phyloP scores from a whole-genome alignment of 2,888 invertebrate species.

The Diarsia mendica region DNA sequence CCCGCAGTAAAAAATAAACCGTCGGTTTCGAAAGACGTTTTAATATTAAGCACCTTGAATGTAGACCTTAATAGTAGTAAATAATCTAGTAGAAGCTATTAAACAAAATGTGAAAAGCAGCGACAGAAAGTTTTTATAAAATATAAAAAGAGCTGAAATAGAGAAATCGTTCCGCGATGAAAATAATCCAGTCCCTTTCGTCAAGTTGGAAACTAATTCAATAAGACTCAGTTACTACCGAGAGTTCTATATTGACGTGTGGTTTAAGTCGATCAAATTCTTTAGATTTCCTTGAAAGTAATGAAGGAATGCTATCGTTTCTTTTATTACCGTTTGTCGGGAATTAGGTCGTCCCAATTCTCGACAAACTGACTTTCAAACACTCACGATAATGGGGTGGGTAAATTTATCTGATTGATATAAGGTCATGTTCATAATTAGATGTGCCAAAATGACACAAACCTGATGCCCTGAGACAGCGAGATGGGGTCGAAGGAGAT shows the following conservation, averaged over 20 bases:
- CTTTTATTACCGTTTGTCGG: background rate
- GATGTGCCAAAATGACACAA: background rate
- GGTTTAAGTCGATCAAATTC: constrained; percentile 54
- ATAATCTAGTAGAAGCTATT: constrained; percentile 23
- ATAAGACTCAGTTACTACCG: constrained; percentile 73
- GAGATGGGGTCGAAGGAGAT: background rate
- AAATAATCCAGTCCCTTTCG: constrained; percentile 74
- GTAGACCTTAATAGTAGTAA: background rate
- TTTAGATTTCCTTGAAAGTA: constrained; percentile 11
- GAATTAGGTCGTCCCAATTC: background rate
- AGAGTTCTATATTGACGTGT: constrained; percentile 57
- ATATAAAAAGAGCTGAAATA: constrained; percentile 50
- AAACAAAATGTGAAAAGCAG: constrained; percentile 43
- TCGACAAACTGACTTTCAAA: background rate
- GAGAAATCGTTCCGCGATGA: constrained; percentile 67
- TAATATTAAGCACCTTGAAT: background rate
- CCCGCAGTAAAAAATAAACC: background rate
- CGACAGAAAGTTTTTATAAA: constrained; percentile 53
- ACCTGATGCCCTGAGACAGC: background rate
- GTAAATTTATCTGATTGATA: background rate
- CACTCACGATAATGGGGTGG: background rate
- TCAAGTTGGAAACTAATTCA: constrained; percentile 80
- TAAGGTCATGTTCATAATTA: background rate
- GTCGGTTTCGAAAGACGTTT: background rate
- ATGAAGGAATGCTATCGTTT: constrained; percentile 27